Base-by-base conservation (phyloP, 2,113 vertebrate species). In the Centropristis striata region DNA sequence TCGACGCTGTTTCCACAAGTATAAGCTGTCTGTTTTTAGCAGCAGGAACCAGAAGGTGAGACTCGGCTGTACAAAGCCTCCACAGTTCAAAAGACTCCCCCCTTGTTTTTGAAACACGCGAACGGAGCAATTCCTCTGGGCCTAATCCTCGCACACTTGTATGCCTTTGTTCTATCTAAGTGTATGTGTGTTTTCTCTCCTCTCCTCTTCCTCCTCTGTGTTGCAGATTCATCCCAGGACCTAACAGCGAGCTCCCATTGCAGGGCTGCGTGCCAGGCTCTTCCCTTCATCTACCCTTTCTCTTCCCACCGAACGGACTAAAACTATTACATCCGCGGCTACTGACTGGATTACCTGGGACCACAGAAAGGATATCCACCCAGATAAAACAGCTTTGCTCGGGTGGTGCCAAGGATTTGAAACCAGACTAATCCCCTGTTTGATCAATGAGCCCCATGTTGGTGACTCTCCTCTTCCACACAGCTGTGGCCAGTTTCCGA, bases 191-290 rank as follows among this genome's bases (percentile, higher is more conserved):
- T 94, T 90, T 93, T 91, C 71, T 91, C 83, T 82, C 68, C 80
- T 83, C 64, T 83, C 61, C 75, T 46, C 0, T 69, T 78, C 0
- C 61, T 79, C 83, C 92, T 91, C 84, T 94, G 90, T 92, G 46
- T 96, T 96, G 86, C 96, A 99, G 98, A 99, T 99, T 96, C 96
- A 99, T 93, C 98, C 98, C 20, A 97, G 97, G 96, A 97, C 97
- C 96, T 99, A 99, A 98, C 94, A 92, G 94, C 94, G 92, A 10
- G 10, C 81, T 88, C 42, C 87, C 76, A 90, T 92, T 60, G 82
- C 88, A 27, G 87, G 86, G 86, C 93, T 82, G 78, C 54, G 51
- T 58, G 71, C 84, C 91, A 95, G 93, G 92, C 95, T 93, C 93
- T 67, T 59, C 79, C 93, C 87, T 70, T 72, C 72, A 71, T 74